Evolutionary conservation across 2,113 vertebrate species (phyloP).

Genomic region (Hydrolagus affinis): DNA sequence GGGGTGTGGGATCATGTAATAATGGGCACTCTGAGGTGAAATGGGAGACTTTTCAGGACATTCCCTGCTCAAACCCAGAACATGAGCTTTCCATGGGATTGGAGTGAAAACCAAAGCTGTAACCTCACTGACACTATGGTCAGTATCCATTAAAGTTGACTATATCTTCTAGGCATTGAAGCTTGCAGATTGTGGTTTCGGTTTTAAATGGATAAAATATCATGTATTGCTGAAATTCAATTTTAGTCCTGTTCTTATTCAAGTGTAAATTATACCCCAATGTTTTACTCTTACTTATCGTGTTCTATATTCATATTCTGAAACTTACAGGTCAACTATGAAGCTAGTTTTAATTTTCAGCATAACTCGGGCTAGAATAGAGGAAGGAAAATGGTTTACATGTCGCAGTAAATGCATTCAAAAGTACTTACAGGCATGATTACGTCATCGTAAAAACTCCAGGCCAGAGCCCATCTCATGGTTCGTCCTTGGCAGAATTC

Average conservation of each 20-base stretch:
- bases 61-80: neutral
- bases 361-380: neutral
- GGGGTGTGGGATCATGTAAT: neutral
- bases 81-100: neutral
- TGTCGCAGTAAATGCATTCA: neutral
- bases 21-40: conserved; percentile 1
- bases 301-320: too few relatives aligned
- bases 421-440: conserved; percentile 76
- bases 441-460: conserved; percentile 94
- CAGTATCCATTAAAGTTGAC: too few relatives aligned
- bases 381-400: neutral
- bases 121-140: too few relatives aligned
- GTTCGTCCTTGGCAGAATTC: conserved; percentile 96
- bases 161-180: too few relatives aligned
- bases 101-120: neutral
- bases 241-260: too few relatives aligned
- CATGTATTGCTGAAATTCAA: too few relatives aligned
- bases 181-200: too few relatives aligned
- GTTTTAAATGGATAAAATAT: too few relatives aligned
- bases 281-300: too few relatives aligned
- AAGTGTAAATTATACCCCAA: too few relatives aligned
- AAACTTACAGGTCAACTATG: too few relatives aligned
- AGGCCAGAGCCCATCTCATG: conserved; percentile 95
- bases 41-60: neutral
- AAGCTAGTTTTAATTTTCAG: too few relatives aligned